phyloP scores from a whole-genome alignment of 2,797 vertebrate species.

The Amblyraja radiata region DNA sequence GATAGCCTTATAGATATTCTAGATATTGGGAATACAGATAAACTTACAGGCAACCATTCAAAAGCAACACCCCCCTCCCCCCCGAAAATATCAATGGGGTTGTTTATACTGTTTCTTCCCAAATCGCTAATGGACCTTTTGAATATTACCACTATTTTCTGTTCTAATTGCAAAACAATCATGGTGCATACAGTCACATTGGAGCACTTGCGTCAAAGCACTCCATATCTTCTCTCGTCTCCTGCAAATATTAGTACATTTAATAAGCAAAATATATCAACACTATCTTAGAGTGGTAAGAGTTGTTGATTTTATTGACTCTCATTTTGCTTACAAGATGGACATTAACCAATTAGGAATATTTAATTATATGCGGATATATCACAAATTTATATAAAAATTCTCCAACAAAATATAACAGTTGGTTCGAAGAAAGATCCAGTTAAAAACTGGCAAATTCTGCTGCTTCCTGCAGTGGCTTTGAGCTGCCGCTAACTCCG shows the following conservation, averaged over 20 bases:
- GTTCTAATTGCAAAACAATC: too few species aligned
- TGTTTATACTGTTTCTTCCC: too few species aligned
- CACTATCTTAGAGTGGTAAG: too few species aligned
- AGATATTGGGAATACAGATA: neutral
- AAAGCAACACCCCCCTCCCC: too few species aligned
- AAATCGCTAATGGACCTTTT: too few species aligned
- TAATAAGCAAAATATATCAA: too few species aligned
- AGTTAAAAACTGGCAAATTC: neutral
- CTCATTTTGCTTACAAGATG: neutral
- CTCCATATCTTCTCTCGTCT: neutral
- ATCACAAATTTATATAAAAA: too few species aligned
- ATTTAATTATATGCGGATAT: neutral
- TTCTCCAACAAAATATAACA: neutral
- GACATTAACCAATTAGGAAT: neutral
- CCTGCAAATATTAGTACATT: neutral
- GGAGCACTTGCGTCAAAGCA: neutral
- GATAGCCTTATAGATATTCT: neutral
- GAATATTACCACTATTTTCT: too few species aligned
- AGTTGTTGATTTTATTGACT: neutral
- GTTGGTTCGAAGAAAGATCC: neutral
- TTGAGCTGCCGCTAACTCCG: neutral
- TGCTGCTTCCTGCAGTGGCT: neutral
- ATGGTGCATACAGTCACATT: neutral
- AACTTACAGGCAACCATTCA: neutral
- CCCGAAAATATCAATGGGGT: too few species aligned